These are phyloP conservation scores for Platygyra sinensis DNA, from an alignment of 64 coral and sea anemone species.

Conservation along the genomic window DNA sequence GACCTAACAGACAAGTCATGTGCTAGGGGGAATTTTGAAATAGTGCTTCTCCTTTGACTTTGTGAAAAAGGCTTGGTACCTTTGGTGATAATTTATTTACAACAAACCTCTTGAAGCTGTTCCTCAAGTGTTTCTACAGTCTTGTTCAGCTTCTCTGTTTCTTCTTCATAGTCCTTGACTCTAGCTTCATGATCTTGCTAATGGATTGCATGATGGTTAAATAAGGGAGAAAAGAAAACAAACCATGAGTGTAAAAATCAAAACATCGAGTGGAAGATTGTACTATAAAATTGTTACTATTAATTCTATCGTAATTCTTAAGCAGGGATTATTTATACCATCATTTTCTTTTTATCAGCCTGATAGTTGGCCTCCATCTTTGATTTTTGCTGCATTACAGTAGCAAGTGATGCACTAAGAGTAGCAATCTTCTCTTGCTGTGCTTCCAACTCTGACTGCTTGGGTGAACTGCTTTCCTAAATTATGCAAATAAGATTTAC, in stretches of 20 bases:
- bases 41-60: background rate
- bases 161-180: constrained; percentile 46
- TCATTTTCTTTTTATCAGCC: constrained; percentile 94
- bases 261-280: background rate
- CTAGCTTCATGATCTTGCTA: constrained; percentile 89
- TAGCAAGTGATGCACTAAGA: constrained; percentile 72
- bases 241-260: background rate
- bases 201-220: background rate
- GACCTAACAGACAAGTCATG: background rate
- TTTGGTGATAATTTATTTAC: background rate
- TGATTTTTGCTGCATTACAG: constrained; percentile 97
- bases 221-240: background rate
- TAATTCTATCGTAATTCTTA: no score
- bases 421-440: constrained; percentile 73
- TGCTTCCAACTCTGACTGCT: constrained; percentile 28
- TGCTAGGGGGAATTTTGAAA: background rate
- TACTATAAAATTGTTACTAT: no score
- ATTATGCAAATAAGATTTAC: background rate
- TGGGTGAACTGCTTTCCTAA: background rate
- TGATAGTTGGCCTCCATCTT: constrained; percentile 96
- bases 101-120: constrained; percentile 73
- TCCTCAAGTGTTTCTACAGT: constrained; percentile 65
- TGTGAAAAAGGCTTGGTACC: background rate
- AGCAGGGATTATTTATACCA: constrained; percentile 40
- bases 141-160: constrained; percentile 57